Base-by-base conservation (phyloP, 64 coral and sea anemone species). In the Anthopleura sola region DNA sequence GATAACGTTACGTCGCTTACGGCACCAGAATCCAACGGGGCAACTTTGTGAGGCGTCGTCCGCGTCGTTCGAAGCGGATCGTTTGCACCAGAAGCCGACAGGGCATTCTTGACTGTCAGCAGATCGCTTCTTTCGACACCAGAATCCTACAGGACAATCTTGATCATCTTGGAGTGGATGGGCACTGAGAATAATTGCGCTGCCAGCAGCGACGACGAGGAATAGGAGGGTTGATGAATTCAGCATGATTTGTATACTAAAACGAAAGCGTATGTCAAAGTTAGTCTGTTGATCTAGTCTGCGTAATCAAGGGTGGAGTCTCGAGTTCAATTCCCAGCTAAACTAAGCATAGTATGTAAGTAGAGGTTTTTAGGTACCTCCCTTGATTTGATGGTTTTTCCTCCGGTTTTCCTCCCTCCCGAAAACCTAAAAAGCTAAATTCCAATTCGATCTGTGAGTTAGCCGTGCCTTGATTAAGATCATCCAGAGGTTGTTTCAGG, bases 111-210 rank as follows among this genome's bases (percentile, higher is more conserved):
- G 55, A 32, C 29, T 32, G 55, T 92, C 90, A 20, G 64, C 23
- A 2, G 90, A 82, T 14, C 90, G 90, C 62, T 87, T 92, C 14
- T 49, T 81, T 21, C 68, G 74, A 64, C 90, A 92, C 90, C 90
- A 92, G n/a, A 92, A 87, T 21, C 90, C 90, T 7, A 75, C 85
- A 5, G 85, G 90, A 48, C 90, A 92, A 5, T 75, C 28, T 38
- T 33, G 50, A 21, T 83, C 82, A 83, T 83, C 49, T 49, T 83
- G 44, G 44, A 60, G 16, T 40, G 76, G 44, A 19, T 21, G 20
- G 47, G 76, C 76, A 48, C 76, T 79, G 1, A 79, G 44, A 10
- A 44, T 4, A 13, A 79, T 38, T 3, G 44, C 76, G 38, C 76
- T 83, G 50, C 55, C 48, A 56, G 82, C 55, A 36, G 82, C 53